These are phyloP conservation scores for Tetranychus truncatus DNA, from an alignment of 2,888 invertebrate species.

Conservation along the genomic window DNA sequence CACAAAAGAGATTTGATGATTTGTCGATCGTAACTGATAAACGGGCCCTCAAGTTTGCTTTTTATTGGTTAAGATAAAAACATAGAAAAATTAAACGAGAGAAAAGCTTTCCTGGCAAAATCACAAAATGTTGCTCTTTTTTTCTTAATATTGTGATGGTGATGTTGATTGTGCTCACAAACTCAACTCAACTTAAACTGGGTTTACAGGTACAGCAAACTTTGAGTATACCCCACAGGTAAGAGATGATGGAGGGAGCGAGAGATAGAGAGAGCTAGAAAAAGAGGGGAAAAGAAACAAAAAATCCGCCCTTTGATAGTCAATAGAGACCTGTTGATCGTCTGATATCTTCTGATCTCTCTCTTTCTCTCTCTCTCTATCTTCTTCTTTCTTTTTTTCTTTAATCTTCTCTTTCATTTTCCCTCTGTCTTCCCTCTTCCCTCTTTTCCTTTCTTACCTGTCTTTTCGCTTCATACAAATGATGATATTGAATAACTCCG, in stretches of 20 bases:
- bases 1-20: no score
- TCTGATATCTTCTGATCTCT: not conserved
- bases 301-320: not conserved
- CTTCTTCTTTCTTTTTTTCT: conserved; percentile 3
- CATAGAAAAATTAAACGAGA: no score
- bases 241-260: conserved; percentile 9
- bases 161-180: not conserved
- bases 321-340: not conserved
- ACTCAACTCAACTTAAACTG: not conserved
- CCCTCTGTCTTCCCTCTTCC: not conserved
- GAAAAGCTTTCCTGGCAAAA: not conserved
- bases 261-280: not conserved
- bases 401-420: not conserved
- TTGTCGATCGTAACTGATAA: no score
- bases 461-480: not conserved
- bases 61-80: no score
- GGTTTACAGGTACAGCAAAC: not conserved
- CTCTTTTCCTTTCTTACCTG: no score
- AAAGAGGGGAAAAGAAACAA: not conserved
- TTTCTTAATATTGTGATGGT: not conserved
- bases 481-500: not conserved
- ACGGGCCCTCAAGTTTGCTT: no score
- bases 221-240: not conserved
- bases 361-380: not conserved
- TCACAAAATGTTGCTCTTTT: not conserved